Percentiles rank a stretch among this genome's conserved stretches.
Conservation (phyloP, 2,888 invertebrate genomes). For the Coleophora flavipennella region DNA sequence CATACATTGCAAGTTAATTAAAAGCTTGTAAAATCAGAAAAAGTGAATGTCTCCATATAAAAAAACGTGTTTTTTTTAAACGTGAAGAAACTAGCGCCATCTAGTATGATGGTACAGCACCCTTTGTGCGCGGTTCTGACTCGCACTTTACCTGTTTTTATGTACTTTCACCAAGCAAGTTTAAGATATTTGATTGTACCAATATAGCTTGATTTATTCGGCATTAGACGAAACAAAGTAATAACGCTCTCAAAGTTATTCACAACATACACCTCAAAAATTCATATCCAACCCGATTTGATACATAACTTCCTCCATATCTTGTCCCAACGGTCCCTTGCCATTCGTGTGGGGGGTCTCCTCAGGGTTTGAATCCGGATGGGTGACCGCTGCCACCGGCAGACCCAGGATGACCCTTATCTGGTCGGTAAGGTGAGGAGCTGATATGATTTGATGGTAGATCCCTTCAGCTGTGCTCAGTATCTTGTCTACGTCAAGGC, state of each 20-base stretch:
- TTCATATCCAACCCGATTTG: slow-evolving; percentile 71
- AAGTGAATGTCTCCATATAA: no score
- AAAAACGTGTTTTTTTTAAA: no score
- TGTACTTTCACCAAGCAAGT: no score
- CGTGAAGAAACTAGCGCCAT: no score
- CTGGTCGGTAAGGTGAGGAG: slow-evolving; percentile 79
- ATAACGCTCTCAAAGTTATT: background rate
- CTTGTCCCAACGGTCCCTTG: slow-evolving; percentile 31
- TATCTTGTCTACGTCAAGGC: slow-evolving; percentile 86
- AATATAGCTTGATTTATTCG: no score
- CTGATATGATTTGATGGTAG: slow-evolving; percentile 86
- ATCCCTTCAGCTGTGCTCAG: slow-evolving; percentile 93
- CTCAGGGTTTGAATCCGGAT: slow-evolving; percentile 19
- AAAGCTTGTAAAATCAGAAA: no score
- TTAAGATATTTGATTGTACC: no score
- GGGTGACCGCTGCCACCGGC: slow-evolving; percentile 45
- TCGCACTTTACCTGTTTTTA: no score
- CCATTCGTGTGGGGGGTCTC: slow-evolving; percentile 30
- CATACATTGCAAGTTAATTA: no score
- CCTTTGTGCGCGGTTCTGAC: no score
- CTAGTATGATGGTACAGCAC: no score
- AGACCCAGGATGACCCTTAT: slow-evolving; percentile 82
- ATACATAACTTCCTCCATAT: slow-evolving; percentile 71
- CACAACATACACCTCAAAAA: slow-evolving; percentile 44
- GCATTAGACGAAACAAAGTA: background rate